Conservation (phyloP, 2,797 vertebrate species). For the Sebastes miniatus region DNA sequence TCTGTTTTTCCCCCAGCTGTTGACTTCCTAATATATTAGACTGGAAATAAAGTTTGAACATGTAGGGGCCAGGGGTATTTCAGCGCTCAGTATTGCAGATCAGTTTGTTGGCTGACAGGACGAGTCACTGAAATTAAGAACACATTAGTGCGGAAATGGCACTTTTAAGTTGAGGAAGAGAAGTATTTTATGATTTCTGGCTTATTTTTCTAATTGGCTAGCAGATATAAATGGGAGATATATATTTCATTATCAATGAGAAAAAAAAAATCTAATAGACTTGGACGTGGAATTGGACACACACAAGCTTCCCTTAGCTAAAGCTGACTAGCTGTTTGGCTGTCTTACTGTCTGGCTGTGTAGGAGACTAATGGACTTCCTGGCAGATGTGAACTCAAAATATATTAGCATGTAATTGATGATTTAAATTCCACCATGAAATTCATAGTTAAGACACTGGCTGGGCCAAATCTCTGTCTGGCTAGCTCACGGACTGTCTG, state of each 20-base stretch:
- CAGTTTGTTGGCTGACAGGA: constrained; percentile 11
- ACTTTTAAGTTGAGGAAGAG: constrained; percentile 3
- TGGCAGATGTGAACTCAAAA: not conserved
- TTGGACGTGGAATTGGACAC: not conserved
- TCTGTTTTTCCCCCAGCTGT: constrained; percentile 46
- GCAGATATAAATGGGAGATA: not conserved
- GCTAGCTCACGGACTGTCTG: not conserved
- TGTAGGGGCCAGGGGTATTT: constrained; percentile 13
- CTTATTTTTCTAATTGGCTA: constrained; percentile 6
- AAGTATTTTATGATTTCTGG: not conserved
- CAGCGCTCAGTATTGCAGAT: constrained; percentile 14
- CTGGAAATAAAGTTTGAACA: constrained; percentile 48
- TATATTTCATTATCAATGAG: not conserved
- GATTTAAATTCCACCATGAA: not conserved
- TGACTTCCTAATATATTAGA: constrained; percentile 39
- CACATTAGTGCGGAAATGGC: constrained; percentile 1
- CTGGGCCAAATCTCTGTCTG: not conserved
- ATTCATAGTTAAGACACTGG: not conserved
- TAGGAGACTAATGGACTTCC: not conserved
- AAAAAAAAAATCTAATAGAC: not conserved
- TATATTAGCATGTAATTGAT: not conserved
- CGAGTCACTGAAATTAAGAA: constrained; percentile 39
- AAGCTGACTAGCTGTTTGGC: not conserved
- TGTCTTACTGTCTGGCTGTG: not conserved
- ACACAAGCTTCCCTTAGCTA: not conserved